Evolutionary conservation across 2,888 invertebrate genomes (phyloP).

Genomic region (Eupithecia inturbata): DNA sequence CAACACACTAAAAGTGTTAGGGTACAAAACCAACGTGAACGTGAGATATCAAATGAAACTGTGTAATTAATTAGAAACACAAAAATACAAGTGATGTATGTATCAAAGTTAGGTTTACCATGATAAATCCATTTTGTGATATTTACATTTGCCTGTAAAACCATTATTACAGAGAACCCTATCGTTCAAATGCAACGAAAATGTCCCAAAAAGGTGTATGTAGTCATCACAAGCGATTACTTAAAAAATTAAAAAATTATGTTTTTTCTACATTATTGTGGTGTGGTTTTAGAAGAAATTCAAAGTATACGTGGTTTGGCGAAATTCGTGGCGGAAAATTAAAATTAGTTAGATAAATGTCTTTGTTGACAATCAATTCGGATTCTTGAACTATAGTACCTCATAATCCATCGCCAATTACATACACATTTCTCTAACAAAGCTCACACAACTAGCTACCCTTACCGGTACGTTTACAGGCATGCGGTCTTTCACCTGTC

Average conservation of each 20-base stretch:
- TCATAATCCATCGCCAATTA: neutral
- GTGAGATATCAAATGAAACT: neutral
- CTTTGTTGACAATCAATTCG: too few relatives aligned
- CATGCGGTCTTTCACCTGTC: constrained; percentile 73
- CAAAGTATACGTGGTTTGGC: too few relatives aligned
- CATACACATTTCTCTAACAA: neutral
- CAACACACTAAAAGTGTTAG: neutral
- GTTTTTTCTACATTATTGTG: too few relatives aligned
- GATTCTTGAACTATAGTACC: too few relatives aligned
- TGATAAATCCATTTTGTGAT: neutral
- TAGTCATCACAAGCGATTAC: neutral
- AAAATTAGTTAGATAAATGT: too few relatives aligned
- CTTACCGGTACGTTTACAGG: constrained; percentile 76
- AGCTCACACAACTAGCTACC: constrained; percentile 27
- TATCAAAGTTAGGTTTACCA: neutral
- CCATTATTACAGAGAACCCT: neutral
- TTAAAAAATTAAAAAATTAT: too few relatives aligned
- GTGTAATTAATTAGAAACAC: neutral
- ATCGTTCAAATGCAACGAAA: neutral
- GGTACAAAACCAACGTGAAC: neutral
- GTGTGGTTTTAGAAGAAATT: too few relatives aligned
- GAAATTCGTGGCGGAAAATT: too few relatives aligned
- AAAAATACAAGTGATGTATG: neutral
- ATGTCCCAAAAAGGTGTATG: neutral
- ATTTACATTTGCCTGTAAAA: neutral